Evolutionary conservation across 2,888 invertebrate species (phyloP), one percentile per base, ranked within the genome.

Genomic region (Bibio marci): DNA sequence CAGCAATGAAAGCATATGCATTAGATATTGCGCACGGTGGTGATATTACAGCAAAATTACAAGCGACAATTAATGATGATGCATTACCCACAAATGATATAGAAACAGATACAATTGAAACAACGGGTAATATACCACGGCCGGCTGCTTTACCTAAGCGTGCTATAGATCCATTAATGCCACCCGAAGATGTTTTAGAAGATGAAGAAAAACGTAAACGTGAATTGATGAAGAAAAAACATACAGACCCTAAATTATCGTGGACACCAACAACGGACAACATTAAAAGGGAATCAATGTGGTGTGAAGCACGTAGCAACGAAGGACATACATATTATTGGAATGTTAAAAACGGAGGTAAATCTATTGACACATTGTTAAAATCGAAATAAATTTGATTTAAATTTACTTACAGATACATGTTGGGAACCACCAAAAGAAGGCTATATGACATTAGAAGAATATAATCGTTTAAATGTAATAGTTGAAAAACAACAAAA

Each of bases 1-100:
- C 85, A 13, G 92, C 90, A 1, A 67, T 90, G 73, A 79, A 76
- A 48, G 86, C 92, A 0, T 88, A 90, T 52, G 65, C 82, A 44
- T 81, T 78, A 58, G 92, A 94, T 62, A 71, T 91, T 2, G 76
- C 56, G 22, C 46, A 52, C 6, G 50, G 52, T 6, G 52, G 54
- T 1, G 62, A 62, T 43, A 51, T 62, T 45, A 61, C 61, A 1
- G 58, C 61, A 2, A n/a, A n/a, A n/a, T n/a, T n/a, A n/a, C 50
- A 52, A 3, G 52, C 52, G 8, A 51, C 55, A 8, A 53, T 58
- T 1, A 49, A 57, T 38, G 44, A 46, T 12, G 49, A 50, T 1
- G 43, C 44, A 1, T 26, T 12, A 2, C 15, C 27, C 1, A 18
- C 3, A 12, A 76, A 52, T 69, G 37, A 30, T 11, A 14, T 18